Evolutionary conservation across 2,888 invertebrate species (phyloP).

Genomic region (Leptothorax acervorum): DNA sequence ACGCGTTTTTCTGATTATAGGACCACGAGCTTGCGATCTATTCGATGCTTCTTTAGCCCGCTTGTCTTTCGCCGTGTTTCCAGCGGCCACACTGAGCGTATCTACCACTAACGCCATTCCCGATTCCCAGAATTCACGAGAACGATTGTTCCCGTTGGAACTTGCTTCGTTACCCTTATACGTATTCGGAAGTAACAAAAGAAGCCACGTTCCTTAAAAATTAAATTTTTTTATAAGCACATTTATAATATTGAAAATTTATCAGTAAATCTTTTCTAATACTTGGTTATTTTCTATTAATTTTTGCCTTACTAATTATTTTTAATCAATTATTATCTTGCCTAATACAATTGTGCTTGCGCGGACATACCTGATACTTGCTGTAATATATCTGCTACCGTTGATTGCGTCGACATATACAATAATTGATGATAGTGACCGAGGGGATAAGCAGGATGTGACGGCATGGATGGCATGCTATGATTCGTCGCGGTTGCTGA

Average conservation of each 20-base stretch:
- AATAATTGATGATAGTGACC: constrained; percentile 91
- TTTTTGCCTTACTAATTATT: neutral
- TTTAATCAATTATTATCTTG: neutral
- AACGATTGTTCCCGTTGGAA: constrained; percentile 71
- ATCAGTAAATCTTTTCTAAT: neutral
- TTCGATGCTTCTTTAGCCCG: constrained; percentile 94
- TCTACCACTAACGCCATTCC: constrained; percentile 86
- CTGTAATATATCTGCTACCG: constrained; percentile 91
- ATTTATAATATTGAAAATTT: neutral
- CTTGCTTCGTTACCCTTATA: constrained; percentile 80
- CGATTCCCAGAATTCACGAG: constrained; percentile 85
- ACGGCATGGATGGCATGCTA: constrained; percentile 81
- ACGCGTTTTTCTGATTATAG: constrained; percentile 78
- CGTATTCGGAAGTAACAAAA: constrained; percentile 80
- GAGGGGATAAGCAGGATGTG: constrained; percentile 91
- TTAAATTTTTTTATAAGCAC: neutral
- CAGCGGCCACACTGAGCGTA: constrained; percentile 93
- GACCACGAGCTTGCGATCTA: constrained; percentile 82
- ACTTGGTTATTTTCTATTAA: neutral
- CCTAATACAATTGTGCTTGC: neutral
- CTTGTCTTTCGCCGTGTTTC: constrained; percentile 95
- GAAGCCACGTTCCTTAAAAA: constrained; percentile 80
- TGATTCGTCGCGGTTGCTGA: constrained; percentile 76
- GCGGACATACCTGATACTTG: constrained; percentile 85
- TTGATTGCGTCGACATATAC: constrained; percentile 91